Conservation (phyloP, 2,888 invertebrate species). For the Epistrophe grossulariae region DNA sequence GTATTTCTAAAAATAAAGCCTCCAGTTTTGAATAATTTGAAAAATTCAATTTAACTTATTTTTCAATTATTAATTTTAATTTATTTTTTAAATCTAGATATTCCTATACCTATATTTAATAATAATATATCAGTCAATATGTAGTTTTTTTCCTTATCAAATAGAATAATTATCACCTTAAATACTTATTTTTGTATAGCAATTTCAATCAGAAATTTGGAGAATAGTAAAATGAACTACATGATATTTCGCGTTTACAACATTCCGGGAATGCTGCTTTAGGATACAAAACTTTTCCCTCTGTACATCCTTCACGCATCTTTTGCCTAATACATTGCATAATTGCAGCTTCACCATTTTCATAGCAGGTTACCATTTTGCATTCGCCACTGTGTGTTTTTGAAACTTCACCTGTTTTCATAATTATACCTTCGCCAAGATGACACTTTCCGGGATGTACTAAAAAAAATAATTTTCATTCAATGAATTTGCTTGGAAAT, state of each 20-base stretch:
- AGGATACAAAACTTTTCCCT: conserved; percentile 57
- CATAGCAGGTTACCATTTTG: conserved; percentile 62
- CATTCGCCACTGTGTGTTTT: conserved; percentile 60
- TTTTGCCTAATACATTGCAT: conserved; percentile 64
- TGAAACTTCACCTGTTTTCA: conserved; percentile 43
- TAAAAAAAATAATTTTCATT: not conserved
- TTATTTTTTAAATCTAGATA: not conserved
- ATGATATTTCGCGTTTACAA: conserved; percentile 62
- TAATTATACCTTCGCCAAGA: conserved; percentile 56
- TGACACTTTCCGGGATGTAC: conserved; percentile 68
- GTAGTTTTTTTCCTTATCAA: conserved; percentile 25
- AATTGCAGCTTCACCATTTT: conserved; percentile 64
- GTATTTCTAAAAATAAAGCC: too few relatives aligned
- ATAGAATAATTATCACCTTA: conserved; percentile 6
- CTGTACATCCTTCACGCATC: conserved; percentile 67
- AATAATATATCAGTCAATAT: conserved; percentile 29
- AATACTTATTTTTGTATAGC: not conserved
- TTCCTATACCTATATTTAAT: not conserved
- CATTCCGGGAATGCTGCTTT: conserved; percentile 61
- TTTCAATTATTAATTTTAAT: not conserved
- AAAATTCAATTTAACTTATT: not conserved
- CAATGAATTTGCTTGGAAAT: not conserved
- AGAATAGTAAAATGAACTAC: conserved; percentile 55
- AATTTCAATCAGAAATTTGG: conserved; percentile 40
- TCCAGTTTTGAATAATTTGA: too few relatives aligned